Conservation (phyloP, 1,140 invertebrate species). For the Neomicropteryx cornuta region DNA sequence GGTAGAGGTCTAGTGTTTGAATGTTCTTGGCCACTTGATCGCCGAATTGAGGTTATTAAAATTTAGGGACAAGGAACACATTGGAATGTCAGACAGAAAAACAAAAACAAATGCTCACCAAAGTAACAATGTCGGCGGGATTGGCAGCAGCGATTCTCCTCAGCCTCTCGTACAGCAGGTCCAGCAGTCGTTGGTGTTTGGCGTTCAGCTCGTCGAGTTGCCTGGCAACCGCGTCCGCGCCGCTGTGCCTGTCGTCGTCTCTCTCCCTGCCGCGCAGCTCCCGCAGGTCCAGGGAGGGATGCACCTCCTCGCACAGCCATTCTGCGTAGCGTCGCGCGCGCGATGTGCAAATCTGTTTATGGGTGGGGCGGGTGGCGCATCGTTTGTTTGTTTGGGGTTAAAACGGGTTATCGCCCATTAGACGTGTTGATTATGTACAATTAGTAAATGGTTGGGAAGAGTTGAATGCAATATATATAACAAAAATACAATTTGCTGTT, state of each 20-base stretch:
- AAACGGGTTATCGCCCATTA: constrained; percentile 15
- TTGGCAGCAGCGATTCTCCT: constrained; percentile 45
- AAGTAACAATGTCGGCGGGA: constrained; percentile 48
- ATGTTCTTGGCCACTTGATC: too few species aligned
- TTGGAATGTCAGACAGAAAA: constrained; percentile 9
- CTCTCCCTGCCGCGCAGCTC: constrained; percentile 31
- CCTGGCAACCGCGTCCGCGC: constrained; percentile 70
- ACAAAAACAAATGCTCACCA: constrained; percentile 44
- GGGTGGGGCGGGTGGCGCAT: too few species aligned
- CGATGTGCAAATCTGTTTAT: constrained; percentile 79
- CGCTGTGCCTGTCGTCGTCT: constrained; percentile 24
- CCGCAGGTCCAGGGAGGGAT: constrained; percentile 65
- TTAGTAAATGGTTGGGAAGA: neutral
- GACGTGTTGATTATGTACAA: neutral
- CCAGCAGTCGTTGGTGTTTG: constrained; percentile 65
- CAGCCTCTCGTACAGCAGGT: constrained; percentile 55
- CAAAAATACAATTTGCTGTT: too few species aligned
- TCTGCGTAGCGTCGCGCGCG: constrained; percentile 81
- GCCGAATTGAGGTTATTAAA: too few species aligned
- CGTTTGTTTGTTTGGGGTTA: too few species aligned
- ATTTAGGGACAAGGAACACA: too few species aligned
- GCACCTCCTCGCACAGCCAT: constrained; percentile 74
- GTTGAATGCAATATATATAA: too few species aligned
- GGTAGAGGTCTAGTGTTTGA: too few species aligned
- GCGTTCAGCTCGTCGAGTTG: constrained; percentile 81